Evolutionary conservation across 2,113 vertebrate species (phyloP).

Genomic region (Pristiophorus japonicus): DNA sequence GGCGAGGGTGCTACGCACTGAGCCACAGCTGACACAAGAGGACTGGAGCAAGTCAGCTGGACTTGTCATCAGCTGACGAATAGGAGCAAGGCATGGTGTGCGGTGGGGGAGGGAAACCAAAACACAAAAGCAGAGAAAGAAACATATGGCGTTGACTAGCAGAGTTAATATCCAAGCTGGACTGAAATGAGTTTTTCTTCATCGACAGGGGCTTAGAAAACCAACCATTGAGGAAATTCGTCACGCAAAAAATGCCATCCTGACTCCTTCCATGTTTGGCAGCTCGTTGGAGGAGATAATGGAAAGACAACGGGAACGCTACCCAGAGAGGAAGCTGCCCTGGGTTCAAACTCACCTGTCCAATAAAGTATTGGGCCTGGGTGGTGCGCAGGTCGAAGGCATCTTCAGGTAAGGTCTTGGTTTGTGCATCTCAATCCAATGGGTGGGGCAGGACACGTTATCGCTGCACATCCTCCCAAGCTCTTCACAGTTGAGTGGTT

Average conservation of each 20-base stretch:
- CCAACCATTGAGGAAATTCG: slow-evolving; percentile 77
- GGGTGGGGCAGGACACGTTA: not conserved
- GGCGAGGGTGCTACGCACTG: too few relatives aligned
- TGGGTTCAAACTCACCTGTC: slow-evolving; percentile 87
- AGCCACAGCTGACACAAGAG: not conserved
- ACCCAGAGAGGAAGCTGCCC: slow-evolving; percentile 72
- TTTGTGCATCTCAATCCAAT: not conserved
- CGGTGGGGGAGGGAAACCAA: not conserved
- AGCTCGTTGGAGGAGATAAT: slow-evolving; percentile 83
- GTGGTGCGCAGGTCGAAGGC: slow-evolving; percentile 76
- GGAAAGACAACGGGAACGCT: slow-evolving; percentile 71
- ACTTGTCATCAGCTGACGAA: not conserved
- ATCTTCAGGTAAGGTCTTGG: slow-evolving; percentile 74
- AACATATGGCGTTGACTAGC: not conserved
- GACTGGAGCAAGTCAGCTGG: not conserved
- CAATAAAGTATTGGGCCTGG: slow-evolving; percentile 73
- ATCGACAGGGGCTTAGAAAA: slow-evolving; percentile 70
- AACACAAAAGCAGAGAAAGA: not conserved
- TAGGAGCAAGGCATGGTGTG: not conserved
- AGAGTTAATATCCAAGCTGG: not conserved
- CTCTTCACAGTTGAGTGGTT: not conserved
- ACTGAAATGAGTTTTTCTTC: not conserved
- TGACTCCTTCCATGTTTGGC: slow-evolving; percentile 76
- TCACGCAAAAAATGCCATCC: slow-evolving; percentile 71
- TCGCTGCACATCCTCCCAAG: not conserved